These are phyloP conservation scores for Hemithea aestivaria DNA, from an alignment of 2,888 invertebrate genomes.

Conservation along the genomic window DNA sequence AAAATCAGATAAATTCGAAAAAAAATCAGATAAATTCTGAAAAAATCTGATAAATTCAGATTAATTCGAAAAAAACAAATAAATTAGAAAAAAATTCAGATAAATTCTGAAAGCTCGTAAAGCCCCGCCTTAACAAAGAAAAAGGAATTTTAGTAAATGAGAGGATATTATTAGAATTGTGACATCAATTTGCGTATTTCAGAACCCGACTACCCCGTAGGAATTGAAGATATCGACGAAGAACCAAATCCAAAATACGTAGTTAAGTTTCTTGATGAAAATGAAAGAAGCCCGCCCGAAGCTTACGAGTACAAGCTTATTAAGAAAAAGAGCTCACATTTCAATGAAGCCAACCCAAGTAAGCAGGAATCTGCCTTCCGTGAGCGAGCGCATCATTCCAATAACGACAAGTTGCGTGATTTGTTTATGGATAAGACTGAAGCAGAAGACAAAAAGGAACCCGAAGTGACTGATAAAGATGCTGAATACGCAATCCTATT, in stretches of 20 bases:
- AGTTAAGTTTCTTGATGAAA: constrained; percentile 58
- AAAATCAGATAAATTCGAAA: no score
- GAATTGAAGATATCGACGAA: constrained; percentile 57
- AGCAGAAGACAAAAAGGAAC: constrained; percentile 48
- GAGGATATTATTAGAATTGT: no score
- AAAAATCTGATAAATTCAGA: no score
- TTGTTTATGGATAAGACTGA: constrained; percentile 61
- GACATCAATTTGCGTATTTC: no score
- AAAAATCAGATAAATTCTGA: no score
- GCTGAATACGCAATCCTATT: constrained; percentile 76
- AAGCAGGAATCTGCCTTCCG: constrained; percentile 68
- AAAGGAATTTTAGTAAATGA: no score
- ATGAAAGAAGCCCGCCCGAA: constrained; percentile 64
- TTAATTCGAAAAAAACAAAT: no score
- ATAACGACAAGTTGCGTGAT: constrained; percentile 62
- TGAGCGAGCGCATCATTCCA: constrained; percentile 62
- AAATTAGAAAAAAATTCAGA: no score
- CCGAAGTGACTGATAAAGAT: constrained; percentile 59
- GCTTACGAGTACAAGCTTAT: constrained; percentile 77
- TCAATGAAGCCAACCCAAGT: constrained; percentile 31
- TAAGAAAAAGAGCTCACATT: constrained; percentile 65
- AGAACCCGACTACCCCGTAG: constrained; percentile 62
- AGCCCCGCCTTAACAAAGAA: no score
- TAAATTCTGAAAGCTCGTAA: no score
- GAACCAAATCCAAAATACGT: constrained; percentile 58